Conservation (phyloP, 2,888 invertebrate species). For the Torymus auratus region DNA sequence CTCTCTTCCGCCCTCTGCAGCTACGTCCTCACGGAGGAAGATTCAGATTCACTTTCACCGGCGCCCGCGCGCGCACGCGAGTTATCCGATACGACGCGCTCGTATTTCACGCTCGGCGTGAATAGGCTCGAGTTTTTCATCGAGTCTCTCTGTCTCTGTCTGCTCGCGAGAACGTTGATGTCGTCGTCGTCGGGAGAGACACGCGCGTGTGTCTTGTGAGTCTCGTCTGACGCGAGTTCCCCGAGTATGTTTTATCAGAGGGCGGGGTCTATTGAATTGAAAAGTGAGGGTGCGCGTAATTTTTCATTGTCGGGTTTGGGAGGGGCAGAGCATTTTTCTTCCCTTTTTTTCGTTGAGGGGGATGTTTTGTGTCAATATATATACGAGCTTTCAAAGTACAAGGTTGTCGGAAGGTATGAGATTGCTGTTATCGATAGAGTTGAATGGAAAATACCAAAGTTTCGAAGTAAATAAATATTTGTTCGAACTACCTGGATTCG, state of each 20-base stretch:
- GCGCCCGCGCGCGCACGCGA: not conserved
- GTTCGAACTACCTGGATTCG: too few relatives aligned
- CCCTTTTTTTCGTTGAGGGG: not conserved
- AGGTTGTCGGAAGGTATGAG: too few relatives aligned
- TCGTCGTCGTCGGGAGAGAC: not conserved
- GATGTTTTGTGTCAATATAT: too few relatives aligned
- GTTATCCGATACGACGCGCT: slow-evolving; percentile 46
- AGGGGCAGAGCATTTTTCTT: too few relatives aligned
- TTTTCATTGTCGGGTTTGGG: slow-evolving; percentile 43
- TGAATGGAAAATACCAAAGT: too few relatives aligned
- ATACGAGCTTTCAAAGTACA: too few relatives aligned
- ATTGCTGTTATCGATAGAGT: too few relatives aligned
- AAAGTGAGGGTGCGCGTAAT: slow-evolving; percentile 29
- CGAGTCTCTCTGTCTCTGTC: slow-evolving; percentile 1
- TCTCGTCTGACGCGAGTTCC: slow-evolving; percentile 1
- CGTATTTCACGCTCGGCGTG: slow-evolving; percentile 52
- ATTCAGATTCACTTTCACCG: slow-evolving; percentile 44
- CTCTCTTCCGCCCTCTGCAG: too few relatives aligned
- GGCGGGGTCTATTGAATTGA: slow-evolving; percentile 48
- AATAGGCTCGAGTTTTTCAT: slow-evolving; percentile 48
- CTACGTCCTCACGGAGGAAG: slow-evolving; percentile 10
- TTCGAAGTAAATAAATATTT: too few relatives aligned
- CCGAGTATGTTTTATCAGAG: slow-evolving; percentile 14
- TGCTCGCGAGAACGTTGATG: slow-evolving; percentile 3
- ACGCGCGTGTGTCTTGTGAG: slow-evolving; percentile 1